These are phyloP conservation scores for Battus philenor DNA, from an alignment of 1,140 invertebrate genomes.

Conservation along the genomic window DNA sequence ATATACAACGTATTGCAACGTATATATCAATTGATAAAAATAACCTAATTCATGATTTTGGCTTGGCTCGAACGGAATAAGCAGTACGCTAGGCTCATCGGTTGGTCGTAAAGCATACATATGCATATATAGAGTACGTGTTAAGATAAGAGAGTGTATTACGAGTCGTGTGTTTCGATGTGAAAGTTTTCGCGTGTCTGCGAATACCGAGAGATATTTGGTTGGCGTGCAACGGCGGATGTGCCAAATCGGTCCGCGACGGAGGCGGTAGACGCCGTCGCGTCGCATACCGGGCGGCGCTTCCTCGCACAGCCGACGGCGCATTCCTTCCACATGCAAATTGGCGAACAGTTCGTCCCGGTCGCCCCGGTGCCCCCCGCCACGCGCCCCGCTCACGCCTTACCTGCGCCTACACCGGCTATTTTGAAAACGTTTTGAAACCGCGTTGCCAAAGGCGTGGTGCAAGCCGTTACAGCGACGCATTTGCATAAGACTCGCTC, in stretches of 20 bases:
- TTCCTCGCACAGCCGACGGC: slow-evolving; percentile 24
- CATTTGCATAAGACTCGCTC: slow-evolving; percentile 64
- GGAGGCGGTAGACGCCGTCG: slow-evolving; percentile 64
- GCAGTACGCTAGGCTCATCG: no score
- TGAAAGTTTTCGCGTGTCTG: slow-evolving; percentile 41
- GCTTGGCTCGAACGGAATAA: no score
- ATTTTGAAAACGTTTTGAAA: slow-evolving; percentile 71
- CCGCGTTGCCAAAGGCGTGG: slow-evolving; percentile 59
- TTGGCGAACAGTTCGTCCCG: not conserved
- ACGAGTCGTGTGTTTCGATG: slow-evolving; percentile 24
- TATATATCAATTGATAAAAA: no score
- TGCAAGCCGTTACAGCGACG: slow-evolving; percentile 63
- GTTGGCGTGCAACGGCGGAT: slow-evolving; percentile 53
- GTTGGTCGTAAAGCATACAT: no score
- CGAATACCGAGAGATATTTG: slow-evolving; percentile 58
- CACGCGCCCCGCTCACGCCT: slow-evolving; percentile 20
- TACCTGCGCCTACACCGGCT: slow-evolving; percentile 41
- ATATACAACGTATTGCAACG: no score
- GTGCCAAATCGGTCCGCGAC: slow-evolving; percentile 69
- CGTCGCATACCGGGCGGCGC: slow-evolving; percentile 55
- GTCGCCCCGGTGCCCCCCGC: not conserved
- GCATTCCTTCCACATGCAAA: slow-evolving; percentile 25
- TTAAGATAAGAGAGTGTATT: no score
- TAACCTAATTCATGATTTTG: no score
- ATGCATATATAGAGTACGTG: no score